Evolutionary conservation across 2,797 vertebrate genomes (phyloP), one percentile per base, ranked within the genome.

Genomic region (Vireo griseus): DNA sequence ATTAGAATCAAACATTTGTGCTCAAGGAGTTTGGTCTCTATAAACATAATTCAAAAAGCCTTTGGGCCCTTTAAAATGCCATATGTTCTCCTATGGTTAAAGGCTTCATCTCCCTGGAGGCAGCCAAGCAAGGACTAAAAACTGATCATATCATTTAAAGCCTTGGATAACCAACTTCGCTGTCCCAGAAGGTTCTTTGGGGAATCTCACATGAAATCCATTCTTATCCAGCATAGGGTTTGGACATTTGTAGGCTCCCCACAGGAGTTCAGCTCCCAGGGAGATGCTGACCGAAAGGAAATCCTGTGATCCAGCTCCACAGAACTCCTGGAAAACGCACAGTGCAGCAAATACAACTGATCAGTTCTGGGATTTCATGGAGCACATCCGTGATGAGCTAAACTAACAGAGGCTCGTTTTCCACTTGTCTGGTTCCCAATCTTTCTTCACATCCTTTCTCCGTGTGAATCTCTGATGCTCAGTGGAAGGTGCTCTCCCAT

Each of bases 41-140:
- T 57, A 88, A 93, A 88, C 69, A 85, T 40, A 16, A 92, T 67
- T 68, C 66, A 65, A 37, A 94, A 90, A 71, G 65, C 79, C 69
- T 90, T 20, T 65, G 66, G 58, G 90, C 19, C 58, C 51, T 81
- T 68, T 92, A 90, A 96, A 96, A 88, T 66, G 66, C 83, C 71
- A 40, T 37, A 35, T 78, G 77, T 48, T 81, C 39, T 67, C 59
- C 50, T 40, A 3, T 58, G 58, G 44, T 65, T 72, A 75, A 86
- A 62, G 74, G 35, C 58, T 90, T n/a, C 40, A 44, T 59, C 7
- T 68, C 63, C 74, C 55, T 2, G 0, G 44, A 79, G 59, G 63
- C 71, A 89, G 47, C 22, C 39, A 3, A 91, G 47, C 28, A 51
- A 73, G 67, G 44, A 76, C 37, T 51, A 55, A 92, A 79, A 73